phyloP scores from a whole-genome alignment of 2,797 vertebrate genomes.

The Xerus rutilus region DNA sequence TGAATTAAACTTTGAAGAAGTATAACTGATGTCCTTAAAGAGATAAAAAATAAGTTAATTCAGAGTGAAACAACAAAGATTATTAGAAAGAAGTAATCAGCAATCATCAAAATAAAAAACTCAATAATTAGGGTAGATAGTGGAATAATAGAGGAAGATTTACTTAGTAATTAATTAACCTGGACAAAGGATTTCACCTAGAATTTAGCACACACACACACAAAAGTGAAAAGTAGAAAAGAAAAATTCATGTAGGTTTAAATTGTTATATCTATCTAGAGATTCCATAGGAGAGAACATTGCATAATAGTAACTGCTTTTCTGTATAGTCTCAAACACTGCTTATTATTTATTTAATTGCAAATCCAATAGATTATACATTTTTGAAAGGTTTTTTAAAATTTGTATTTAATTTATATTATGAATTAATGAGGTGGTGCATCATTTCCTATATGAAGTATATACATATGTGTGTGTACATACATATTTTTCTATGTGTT shows the following conservation, averaged over 20 bases:
- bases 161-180: not conserved
- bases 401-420: not conserved
- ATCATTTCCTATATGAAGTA: not conserved
- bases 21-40: not conserved
- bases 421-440: not conserved
- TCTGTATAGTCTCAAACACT: not conserved
- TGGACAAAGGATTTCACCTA: not conserved
- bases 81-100: not conserved
- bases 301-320: not conserved
- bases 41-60: conserved; percentile 43
- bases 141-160: conserved; percentile 8
- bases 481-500: not conserved
- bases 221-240: conserved; percentile 27
- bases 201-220: not conserved
- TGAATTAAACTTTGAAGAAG: not conserved
- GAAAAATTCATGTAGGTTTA: not conserved
- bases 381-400: not conserved
- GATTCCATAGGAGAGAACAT: not conserved
- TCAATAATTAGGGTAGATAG: not conserved
- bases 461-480: not conserved
- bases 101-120: not conserved
- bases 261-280: not conserved
- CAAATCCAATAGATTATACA: not conserved
- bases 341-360: not conserved
- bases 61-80: not conserved